phyloP scores from a whole-genome alignment of 2,797 vertebrate genomes.

The Hemitrygon akajei region DNA sequence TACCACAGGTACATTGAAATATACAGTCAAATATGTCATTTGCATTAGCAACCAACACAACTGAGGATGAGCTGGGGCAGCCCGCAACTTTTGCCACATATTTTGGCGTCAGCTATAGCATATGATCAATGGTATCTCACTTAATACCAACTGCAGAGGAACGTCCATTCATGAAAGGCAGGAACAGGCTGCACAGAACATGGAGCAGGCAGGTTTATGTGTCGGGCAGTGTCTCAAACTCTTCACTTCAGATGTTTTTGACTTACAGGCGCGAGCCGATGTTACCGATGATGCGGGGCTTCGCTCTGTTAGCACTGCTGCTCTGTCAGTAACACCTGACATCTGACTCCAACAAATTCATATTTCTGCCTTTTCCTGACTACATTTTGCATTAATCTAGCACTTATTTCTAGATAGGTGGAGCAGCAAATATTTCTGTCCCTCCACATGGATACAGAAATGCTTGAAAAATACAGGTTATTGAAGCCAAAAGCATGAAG shows the following conservation, averaged over 20 bases:
- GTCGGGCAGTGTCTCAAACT: not conserved
- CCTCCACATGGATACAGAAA: not conserved
- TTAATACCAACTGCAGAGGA: not conserved
- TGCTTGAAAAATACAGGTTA: not conserved
- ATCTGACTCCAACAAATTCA: not conserved
- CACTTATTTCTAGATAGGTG: not conserved
- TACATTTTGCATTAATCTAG: not conserved
- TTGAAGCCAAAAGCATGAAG: not conserved
- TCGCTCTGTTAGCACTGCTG: not conserved
- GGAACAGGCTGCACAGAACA: not conserved
- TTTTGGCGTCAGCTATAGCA: too few relatives aligned
- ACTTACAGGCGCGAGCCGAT: not conserved
- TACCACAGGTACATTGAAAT: too few relatives aligned
- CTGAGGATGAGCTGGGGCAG: too few relatives aligned
- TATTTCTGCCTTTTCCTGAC: not conserved
- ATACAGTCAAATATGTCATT: too few relatives aligned
- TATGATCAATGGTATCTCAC: not conserved
- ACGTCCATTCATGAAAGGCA: not conserved
- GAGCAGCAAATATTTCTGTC: not conserved
- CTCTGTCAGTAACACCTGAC: not conserved
- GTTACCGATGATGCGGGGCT: too few relatives aligned
- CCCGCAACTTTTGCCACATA: too few relatives aligned
- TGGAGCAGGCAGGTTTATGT: not conserved
- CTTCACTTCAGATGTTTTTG: not conserved
- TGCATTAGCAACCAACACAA: too few relatives aligned